Evolutionary conservation across 2,113 vertebrate species (phyloP), one percentile per base, ranked within the genome.

Genomic region (Oryzias celebensis): DNA sequence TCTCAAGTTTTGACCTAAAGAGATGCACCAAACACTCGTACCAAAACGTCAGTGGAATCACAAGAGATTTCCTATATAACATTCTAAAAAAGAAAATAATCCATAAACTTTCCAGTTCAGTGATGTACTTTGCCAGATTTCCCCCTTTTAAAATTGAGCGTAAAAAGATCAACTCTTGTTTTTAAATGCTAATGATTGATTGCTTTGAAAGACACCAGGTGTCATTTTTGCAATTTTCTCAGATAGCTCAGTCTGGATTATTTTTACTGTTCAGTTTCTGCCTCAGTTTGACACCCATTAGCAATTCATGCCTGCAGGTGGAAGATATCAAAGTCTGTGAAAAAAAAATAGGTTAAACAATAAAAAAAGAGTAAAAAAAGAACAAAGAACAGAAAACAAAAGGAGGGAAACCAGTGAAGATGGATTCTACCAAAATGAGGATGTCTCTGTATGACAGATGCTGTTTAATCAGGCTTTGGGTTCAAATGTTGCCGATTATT

Each of bases 221-320:
- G 63, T 49, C 1, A 17, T 44, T 36, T 46, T 23, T 70, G 26
- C 18, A 61, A 72, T 69, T 64, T 60, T 57, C 44, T 58, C 54
- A 42, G 36, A 23, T 28, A 44, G 65, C 44, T 55, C 56, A 73
- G 49, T 62, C 56, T 7, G n/a, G 49, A 62, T 13, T 23, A 36
- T 48, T 31, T 79, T 67, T 63, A 48, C 53, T 62, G 18, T 18
- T 55, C 53, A 61, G 54, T 65, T 28, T 46, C 59, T 48, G 66
- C 41, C 70, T 68, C 50, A 24, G 58, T 42, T 71, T 66, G 63
- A 71, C 71, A 55, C 71, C n/a, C 47, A 73, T 85, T 73, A 73
- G 68, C 63, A 68, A 74, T 83, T 83, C 83, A 71, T 71, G 66
- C 73, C 48, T 76, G 57, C 66, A 71, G 77, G 81, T 78, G 74